A percentile compares a stretch with the other conserved stretches of the same genome.
These are phyloP conservation scores for Agrotis segetum DNA, from an alignment of 2,888 invertebrate genomes.

Conservation along the genomic window DNA sequence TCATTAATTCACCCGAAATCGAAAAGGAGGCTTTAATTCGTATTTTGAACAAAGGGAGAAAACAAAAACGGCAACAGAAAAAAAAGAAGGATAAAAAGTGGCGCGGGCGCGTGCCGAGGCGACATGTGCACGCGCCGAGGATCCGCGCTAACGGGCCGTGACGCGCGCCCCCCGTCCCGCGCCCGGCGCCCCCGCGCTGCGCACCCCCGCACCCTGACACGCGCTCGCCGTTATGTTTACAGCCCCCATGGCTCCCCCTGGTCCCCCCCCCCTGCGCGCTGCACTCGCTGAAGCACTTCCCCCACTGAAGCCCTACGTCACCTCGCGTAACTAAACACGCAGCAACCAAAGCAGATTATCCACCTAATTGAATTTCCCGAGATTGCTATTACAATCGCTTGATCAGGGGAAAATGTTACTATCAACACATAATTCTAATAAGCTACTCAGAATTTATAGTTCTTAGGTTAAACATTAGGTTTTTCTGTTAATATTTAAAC, in stretches of 20 bases:
- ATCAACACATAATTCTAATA: constrained; percentile 26
- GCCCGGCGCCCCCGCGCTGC: constrained; percentile 55
- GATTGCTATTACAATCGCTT: constrained; percentile 86
- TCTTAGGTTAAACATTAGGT: neutral
- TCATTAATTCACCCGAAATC: constrained; percentile 76
- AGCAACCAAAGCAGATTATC: constrained; percentile 87
- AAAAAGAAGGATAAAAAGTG: constrained; percentile 83
- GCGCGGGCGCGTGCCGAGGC: constrained; percentile 88
- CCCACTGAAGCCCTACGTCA: constrained; percentile 85
- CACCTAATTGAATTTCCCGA: constrained; percentile 88
- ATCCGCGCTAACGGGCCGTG: constrained; percentile 87
- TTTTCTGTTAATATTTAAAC: neutral
- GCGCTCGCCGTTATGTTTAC: constrained; percentile 84
- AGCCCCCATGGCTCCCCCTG: constrained; percentile 54
- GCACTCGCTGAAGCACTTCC: constrained; percentile 83
- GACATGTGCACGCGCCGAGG: constrained; percentile 89
- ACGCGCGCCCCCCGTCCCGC: constrained; percentile 71
- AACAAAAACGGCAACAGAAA: constrained; percentile 85
- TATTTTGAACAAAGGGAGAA: constrained; percentile 87
- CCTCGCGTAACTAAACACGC: constrained; percentile 83
- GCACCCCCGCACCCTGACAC: constrained; percentile 72
- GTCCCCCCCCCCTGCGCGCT: constrained; percentile 34
- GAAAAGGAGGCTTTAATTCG: constrained; percentile 74
- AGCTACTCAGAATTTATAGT: constrained; percentile 8
- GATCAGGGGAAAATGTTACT: constrained; percentile 76